Evolutionary conservation across 2,888 invertebrate genomes (phyloP).

Genomic region (Bugula neritina): DNA sequence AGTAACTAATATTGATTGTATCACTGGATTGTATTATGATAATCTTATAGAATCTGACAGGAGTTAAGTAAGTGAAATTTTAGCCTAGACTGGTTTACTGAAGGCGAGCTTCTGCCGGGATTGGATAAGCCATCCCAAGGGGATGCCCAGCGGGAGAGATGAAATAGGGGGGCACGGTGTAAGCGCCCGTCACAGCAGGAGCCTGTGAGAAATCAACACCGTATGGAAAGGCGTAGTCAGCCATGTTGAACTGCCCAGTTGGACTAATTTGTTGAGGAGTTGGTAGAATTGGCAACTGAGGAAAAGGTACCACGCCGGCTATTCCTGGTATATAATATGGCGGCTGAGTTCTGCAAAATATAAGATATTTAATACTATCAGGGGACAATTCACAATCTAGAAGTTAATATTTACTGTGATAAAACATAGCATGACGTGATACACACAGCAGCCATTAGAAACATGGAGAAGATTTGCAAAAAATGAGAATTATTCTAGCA

Average conservation of each 20-base stretch:
- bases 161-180: background rate
- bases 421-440: too few species aligned
- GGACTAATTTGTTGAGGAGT: slow-evolving; percentile 10
- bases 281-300: slow-evolving; percentile 5
- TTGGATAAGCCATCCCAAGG: background rate
- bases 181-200: slow-evolving; percentile 12
- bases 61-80: too few species aligned
- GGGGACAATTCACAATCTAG: too few species aligned
- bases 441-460: too few species aligned
- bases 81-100: too few species aligned
- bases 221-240: background rate
- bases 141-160: background rate
- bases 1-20: background rate
- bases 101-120: slow-evolving; percentile 3
- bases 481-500: background rate
- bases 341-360: background rate
- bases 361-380: too few species aligned
- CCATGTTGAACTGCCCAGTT: background rate
- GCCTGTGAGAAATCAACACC: slow-evolving; percentile 4
- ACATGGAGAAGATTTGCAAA: background rate
- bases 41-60: too few species aligned
- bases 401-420: too few species aligned
- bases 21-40: background rate
- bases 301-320: background rate
- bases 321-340: slow-evolving; percentile 11